Percentiles rank a stretch among this genome's conserved stretches.
Conservation (phyloP, 2,113 vertebrate genomes). For the Thunnus thynnus region DNA sequence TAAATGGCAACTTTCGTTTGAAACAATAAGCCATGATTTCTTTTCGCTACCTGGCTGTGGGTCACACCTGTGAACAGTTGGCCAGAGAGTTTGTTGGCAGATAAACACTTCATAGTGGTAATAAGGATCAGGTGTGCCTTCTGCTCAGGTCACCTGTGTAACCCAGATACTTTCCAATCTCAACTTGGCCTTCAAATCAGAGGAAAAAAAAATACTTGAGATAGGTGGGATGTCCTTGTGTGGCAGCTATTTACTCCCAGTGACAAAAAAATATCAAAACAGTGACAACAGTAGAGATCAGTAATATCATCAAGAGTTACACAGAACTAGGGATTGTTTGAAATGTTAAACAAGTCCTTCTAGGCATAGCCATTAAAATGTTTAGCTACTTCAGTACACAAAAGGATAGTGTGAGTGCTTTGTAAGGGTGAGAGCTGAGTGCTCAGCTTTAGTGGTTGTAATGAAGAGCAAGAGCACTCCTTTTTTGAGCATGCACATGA, state of each 20-base stretch:
- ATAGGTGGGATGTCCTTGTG: background rate
- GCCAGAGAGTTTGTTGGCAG: slow-evolving; percentile 41
- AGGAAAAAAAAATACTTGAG: background rate
- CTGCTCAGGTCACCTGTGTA: slow-evolving; percentile 62
- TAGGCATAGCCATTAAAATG: slow-evolving; percentile 25
- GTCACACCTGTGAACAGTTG: slow-evolving; percentile 47
- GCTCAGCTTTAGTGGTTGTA: slow-evolving; percentile 42
- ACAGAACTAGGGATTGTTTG: background rate
- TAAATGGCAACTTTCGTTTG: background rate
- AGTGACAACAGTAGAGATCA: background rate
- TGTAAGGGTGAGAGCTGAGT: slow-evolving; percentile 24
- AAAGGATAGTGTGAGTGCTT: slow-evolving; percentile 29
- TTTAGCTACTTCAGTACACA: slow-evolving; percentile 51
- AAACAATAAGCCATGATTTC: background rate
- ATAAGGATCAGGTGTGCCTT: slow-evolving; percentile 64
- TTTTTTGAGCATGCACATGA: slow-evolving; percentile 12
- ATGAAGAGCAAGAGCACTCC: slow-evolving; percentile 23
- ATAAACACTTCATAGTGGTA: slow-evolving; percentile 40
- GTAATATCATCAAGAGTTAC: background rate
- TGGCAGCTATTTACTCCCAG: background rate
- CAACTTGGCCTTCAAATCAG: background rate
- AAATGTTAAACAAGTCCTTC: slow-evolving; percentile 31
- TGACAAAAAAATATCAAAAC: background rate
- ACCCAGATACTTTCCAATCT: slow-evolving; percentile 27
- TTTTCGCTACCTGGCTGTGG: slow-evolving; percentile 13